A percentile compares a stretch with the other conserved stretches of the same genome.
Evolutionary conservation across 2,113 vertebrate species (phyloP).

Genomic region (Crotalus helleri): DNA sequence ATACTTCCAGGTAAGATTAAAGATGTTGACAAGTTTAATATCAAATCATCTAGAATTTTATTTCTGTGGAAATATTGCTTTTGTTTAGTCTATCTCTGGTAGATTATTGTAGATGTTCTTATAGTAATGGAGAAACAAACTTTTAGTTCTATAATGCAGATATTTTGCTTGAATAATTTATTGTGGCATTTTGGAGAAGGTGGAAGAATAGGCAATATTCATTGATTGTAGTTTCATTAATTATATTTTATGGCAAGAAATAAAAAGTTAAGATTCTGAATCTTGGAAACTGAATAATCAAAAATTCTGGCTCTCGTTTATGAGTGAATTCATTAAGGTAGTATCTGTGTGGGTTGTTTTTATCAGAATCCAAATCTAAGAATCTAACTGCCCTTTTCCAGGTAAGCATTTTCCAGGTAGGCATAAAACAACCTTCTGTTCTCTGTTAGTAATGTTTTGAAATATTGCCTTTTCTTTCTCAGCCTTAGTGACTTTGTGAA

Average conservation of each 20-base stretch:
- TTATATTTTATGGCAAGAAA: not conserved
- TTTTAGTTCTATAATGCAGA: not conserved
- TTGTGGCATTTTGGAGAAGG: not conserved
- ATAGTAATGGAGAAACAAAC: too few relatives aligned
- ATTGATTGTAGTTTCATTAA: not conserved
- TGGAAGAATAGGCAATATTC: not conserved
- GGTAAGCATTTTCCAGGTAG: not conserved
- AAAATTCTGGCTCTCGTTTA: not conserved
- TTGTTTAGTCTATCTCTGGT: not conserved
- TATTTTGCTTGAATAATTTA: not conserved
- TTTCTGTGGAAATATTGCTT: not conserved
- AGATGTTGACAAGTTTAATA: not conserved
- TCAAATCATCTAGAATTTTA: not conserved
- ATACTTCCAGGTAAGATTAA: slow-evolving; percentile 80
- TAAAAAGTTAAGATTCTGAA: not conserved
- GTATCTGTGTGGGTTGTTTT: not conserved
- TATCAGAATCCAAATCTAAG: not conserved
- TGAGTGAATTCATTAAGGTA: not conserved
- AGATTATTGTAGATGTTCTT: not conserved
- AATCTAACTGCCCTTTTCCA: not conserved
- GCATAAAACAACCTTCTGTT: not conserved
- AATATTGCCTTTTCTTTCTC: not conserved
- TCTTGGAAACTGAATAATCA: not conserved
- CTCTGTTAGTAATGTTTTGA: not conserved
- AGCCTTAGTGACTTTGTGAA: not conserved